These are phyloP conservation scores for Urocolius indicus DNA, from an alignment of 2,113 vertebrate genomes.

Conservation along the genomic window DNA sequence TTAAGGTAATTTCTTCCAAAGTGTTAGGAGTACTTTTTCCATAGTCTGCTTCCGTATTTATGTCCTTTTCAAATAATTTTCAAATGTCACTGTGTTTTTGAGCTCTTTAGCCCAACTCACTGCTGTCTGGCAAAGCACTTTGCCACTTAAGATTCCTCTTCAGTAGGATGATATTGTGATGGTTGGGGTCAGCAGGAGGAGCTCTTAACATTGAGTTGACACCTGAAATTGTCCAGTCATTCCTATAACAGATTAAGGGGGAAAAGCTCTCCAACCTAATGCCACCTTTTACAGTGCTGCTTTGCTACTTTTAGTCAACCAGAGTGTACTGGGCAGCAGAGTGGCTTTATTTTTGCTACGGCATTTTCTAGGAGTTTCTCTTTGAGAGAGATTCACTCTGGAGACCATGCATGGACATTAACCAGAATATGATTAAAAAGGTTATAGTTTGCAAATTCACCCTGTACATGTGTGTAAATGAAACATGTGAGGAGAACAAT, in stretches of 20 bases:
- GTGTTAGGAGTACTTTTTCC: neutral
- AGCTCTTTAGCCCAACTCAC: neutral
- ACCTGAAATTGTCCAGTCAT: neutral
- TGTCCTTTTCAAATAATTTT: neutral
- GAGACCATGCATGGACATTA: neutral
- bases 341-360: neutral
- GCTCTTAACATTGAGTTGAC: conserved; percentile 5
- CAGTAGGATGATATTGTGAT: neutral
- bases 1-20: neutral
- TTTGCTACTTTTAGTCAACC: neutral
- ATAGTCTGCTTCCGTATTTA: neutral
- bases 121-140: neutral
- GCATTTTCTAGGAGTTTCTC: neutral
- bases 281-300: neutral
- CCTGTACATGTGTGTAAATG: neutral
- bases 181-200: neutral
- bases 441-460: neutral
- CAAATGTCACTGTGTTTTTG: neutral
- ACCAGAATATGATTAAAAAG: neutral
- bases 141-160: neutral
- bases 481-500: neutral
- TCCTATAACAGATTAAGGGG: neutral
- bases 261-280: neutral
- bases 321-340: neutral
- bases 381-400: neutral